These are phyloP conservation scores for Spilosoma lubricipeda DNA, from an alignment of 2,888 invertebrate genomes.

Conservation along the genomic window DNA sequence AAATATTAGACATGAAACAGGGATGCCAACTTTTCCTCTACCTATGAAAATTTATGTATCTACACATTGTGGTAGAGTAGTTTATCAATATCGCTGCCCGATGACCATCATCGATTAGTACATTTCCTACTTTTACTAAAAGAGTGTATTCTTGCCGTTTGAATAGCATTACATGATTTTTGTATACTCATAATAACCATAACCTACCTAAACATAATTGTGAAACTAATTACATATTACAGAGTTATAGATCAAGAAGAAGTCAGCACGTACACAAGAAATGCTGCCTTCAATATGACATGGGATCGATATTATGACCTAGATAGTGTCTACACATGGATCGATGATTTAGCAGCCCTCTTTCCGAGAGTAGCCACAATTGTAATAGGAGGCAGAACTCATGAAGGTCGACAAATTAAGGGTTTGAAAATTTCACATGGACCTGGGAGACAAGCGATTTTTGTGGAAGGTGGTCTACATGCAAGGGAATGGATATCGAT, in stretches of 20 bases:
- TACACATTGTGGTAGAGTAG: too few species aligned
- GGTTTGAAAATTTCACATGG: slow-evolving; percentile 77
- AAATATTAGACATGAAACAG: too few species aligned
- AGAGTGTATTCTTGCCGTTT: too few species aligned
- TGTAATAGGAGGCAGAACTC: slow-evolving; percentile 72
- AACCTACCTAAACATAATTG: not conserved
- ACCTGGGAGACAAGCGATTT: slow-evolving; percentile 63
- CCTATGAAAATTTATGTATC: too few species aligned
- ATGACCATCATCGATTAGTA: too few species aligned
- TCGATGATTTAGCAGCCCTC: slow-evolving; percentile 77
- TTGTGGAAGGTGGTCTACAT: slow-evolving; percentile 87
- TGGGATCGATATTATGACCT: slow-evolving; percentile 87
- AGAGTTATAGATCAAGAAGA: slow-evolving; percentile 81
- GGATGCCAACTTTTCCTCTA: too few species aligned
- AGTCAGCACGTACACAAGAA: slow-evolving; percentile 55
- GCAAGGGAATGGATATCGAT: slow-evolving; percentile 92
- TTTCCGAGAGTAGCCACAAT: slow-evolving; percentile 79
- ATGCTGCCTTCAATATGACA: slow-evolving; percentile 48
- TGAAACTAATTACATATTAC: slow-evolving; percentile 7
- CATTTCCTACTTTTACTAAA: not conserved
- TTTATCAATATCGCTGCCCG: too few species aligned
- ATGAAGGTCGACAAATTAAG: slow-evolving; percentile 76
- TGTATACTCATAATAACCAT: not conserved
- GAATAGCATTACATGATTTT: too few species aligned
- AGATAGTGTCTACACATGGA: slow-evolving; percentile 87